Evolutionary conservation across 37 sponge, comb jelly and placozoan genomes (phyloP).

Genomic region (Halichondria panicea): DNA sequence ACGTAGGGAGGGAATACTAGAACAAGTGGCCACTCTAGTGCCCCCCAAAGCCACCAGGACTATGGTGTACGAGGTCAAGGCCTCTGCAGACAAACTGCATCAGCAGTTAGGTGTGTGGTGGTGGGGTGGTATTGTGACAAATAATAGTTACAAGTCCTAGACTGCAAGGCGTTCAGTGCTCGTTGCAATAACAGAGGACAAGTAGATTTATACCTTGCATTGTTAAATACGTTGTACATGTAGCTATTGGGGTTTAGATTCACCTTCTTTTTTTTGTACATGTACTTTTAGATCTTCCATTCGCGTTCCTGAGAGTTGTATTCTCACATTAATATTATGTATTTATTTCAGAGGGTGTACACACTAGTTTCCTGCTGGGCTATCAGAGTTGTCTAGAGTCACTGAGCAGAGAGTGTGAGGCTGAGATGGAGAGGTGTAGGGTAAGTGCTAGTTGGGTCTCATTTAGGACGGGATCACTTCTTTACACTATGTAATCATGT

Average conservation of each 20-base stretch:
- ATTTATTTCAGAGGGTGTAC: slow-evolving; percentile 9
- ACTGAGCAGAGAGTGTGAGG: slow-evolving; percentile 22
- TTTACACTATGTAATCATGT: not conserved
- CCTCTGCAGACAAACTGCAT: slow-evolving; percentile 11
- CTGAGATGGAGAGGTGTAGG: slow-evolving; percentile 52
- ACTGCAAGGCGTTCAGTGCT: too few species aligned
- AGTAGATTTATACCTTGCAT: too few species aligned
- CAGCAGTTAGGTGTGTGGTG: slow-evolving; percentile 32
- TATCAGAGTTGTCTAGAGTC: slow-evolving; percentile 28
- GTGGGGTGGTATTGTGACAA: too few species aligned
- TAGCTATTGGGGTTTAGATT: too few species aligned
- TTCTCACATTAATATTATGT: too few species aligned
- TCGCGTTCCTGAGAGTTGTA: too few species aligned
- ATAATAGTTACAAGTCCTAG: too few species aligned
- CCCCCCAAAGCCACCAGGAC: slow-evolving; percentile 47
- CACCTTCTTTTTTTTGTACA: too few species aligned
- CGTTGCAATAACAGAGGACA: too few species aligned
- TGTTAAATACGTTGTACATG: too few species aligned
- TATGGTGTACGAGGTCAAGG: slow-evolving; percentile 43
- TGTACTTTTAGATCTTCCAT: too few species aligned
- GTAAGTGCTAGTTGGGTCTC: slow-evolving; percentile 4
- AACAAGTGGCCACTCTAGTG: slow-evolving; percentile 5
- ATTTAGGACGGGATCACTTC: not conserved
- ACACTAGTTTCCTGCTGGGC: slow-evolving; percentile 28
- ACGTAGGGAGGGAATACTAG: slow-evolving; percentile 11